Conservation (phyloP, 1,140 invertebrate species). For the Brachionus paranguensis region DNA sequence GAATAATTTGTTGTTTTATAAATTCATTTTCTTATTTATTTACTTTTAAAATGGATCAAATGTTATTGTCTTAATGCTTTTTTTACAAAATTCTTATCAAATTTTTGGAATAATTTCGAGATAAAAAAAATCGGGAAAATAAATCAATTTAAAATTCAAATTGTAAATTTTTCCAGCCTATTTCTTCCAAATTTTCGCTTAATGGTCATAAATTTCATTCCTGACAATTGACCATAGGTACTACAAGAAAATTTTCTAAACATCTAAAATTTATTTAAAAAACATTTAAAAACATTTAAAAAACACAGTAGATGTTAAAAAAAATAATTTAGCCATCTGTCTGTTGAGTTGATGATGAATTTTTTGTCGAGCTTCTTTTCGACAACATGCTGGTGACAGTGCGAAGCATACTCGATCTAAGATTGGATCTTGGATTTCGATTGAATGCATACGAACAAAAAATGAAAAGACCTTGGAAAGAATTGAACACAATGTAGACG, state of each 20-base stretch:
- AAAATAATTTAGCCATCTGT: neutral
- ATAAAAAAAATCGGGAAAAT: no score
- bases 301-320: neutral
- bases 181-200: no score
- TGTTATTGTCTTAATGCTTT: no score
- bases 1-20: no score
- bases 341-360: neutral
- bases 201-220: no score
- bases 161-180: no score
- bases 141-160: no score
- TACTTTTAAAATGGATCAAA: no score
- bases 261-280: neutral
- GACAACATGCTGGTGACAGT: neutral
- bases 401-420: neutral
- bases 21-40: no score
- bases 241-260: neutral
- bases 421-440: neutral
- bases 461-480: slow-evolving; percentile 8
- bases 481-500: neutral
- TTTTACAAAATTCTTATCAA: neutral
- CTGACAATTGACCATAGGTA: neutral
- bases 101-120: neutral
- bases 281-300: neutral
- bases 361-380: neutral
- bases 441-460: neutral